Conservation (phyloP, 2,113 vertebrate species). For the Phyllostomus hastatus region DNA sequence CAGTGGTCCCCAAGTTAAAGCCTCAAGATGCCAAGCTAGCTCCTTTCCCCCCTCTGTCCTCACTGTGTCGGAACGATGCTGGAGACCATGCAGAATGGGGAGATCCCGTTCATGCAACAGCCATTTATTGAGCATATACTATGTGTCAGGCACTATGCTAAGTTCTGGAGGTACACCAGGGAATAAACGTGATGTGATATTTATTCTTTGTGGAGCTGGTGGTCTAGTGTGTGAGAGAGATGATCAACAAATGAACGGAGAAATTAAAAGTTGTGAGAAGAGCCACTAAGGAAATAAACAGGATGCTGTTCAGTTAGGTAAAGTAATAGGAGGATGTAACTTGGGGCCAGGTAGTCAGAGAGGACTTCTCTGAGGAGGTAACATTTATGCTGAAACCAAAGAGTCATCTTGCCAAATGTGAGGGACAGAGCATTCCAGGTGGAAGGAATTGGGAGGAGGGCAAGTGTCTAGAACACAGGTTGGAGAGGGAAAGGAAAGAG, state of each 20-base stretch:
- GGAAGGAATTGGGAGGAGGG: not conserved
- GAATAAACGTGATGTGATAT: not conserved
- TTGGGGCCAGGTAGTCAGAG: not conserved
- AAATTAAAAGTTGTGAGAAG: not conserved
- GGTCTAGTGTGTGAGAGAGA: not conserved
- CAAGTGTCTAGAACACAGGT: not conserved
- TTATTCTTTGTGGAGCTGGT: not conserved
- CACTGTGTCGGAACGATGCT: not conserved
- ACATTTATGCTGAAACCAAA: not conserved
- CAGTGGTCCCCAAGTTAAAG: not conserved
- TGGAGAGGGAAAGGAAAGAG: not conserved
- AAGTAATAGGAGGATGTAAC: not conserved
- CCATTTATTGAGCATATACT: not conserved
- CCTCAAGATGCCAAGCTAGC: not conserved
- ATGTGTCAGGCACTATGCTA: not conserved
- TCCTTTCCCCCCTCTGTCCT: not conserved
- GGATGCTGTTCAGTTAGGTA: not conserved
- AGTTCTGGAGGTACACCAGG: not conserved
- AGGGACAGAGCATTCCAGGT: not conserved
- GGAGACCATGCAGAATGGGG: fast-evolving
- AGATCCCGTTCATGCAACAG: not conserved
- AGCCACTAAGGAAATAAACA: not conserved
- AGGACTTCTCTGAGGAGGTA: not conserved
- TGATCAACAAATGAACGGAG: not conserved
- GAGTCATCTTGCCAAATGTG: not conserved